Percentiles rank a stretch among this genome's conserved stretches.
phyloP scores from a whole-genome alignment of 2,888 invertebrate species.

The Erebia ligea region DNA sequence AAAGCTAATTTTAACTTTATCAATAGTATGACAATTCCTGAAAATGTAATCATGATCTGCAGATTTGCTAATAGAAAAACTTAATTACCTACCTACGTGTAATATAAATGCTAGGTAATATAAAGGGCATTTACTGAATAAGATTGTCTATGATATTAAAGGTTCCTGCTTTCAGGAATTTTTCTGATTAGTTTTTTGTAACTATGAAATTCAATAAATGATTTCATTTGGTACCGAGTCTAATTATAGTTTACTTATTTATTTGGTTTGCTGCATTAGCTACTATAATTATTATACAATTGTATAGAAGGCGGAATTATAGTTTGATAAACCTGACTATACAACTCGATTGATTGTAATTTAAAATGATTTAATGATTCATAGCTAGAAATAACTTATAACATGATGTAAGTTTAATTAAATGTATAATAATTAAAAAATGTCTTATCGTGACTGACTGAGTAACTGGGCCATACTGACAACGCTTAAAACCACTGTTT shows the following conservation, averaged over 20 bases:
- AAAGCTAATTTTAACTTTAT: slow-evolving; percentile 6
- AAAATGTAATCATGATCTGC: slow-evolving; percentile 21
- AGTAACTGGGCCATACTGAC: too few relatives aligned
- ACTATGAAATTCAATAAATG: not conserved
- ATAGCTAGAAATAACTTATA: too few relatives aligned
- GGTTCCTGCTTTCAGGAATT: slow-evolving; percentile 20
- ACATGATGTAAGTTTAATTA: too few relatives aligned
- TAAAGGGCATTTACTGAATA: not conserved
- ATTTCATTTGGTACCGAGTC: not conserved
- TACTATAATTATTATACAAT: too few relatives aligned
- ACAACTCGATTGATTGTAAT: too few relatives aligned
- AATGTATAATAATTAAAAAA: too few relatives aligned
- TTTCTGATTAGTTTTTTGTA: slow-evolving; percentile 12
- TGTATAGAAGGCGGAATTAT: not conserved
- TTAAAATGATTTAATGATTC: too few relatives aligned
- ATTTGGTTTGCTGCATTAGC: not conserved
- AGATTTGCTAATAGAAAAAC: slow-evolving; percentile 12
- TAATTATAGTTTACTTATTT: slow-evolving; percentile 1
- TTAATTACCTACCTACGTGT: not conserved
- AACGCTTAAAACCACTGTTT: too few relatives aligned
- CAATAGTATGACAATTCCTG: not conserved
- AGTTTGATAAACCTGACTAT: not conserved
- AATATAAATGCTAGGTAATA: slow-evolving; percentile 1
- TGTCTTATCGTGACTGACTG: too few relatives aligned
- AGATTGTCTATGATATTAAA: not conserved